Evolutionary conservation across 64 coral and sea anemone species (phyloP).

Genomic region (Trachythela sp.): DNA sequence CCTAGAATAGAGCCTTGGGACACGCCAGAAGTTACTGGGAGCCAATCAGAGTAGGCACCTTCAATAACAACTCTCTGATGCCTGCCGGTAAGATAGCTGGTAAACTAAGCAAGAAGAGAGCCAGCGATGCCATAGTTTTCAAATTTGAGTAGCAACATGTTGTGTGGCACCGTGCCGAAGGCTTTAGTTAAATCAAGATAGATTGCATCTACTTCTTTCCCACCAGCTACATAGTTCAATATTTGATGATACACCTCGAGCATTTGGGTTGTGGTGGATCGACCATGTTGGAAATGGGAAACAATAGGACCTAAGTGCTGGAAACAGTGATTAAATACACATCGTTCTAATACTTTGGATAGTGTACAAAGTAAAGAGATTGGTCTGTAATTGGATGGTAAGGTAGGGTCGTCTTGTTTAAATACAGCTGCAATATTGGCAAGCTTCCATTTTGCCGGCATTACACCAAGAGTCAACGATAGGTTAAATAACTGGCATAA

Average conservation of each 20-base stretch:
- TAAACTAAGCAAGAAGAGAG: constrained; percentile 39
- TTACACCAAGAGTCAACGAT: constrained; percentile 14
- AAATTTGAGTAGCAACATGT: constrained; percentile 21
- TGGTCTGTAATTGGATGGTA: constrained; percentile 36
- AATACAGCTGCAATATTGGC: constrained; percentile 37
- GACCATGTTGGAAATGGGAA: constrained; percentile 35
- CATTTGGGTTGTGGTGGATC: constrained; percentile 16
- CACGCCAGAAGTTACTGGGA: constrained; percentile 33
- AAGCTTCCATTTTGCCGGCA: constrained; percentile 40
- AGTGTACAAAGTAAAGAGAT: constrained; percentile 31
- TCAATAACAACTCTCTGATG: constrained; percentile 23
- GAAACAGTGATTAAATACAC: constrained; percentile 38
- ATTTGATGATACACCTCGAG: constrained; percentile 34
- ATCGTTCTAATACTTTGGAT: constrained; percentile 52
- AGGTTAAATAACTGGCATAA: constrained; percentile 54
- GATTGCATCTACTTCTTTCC: constrained; percentile 47
- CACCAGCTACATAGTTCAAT: constrained; percentile 2
- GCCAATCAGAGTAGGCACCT: constrained; percentile 21
- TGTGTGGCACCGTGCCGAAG: constrained; percentile 40
- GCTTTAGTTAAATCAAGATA: constrained; percentile 51
- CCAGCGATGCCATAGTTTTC: constrained; percentile 20
- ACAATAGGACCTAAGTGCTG: background rate
- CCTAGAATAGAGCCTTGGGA: constrained; percentile 29
- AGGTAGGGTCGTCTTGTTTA: constrained; percentile 47
- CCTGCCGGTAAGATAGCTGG: constrained; percentile 32